Conservation (phyloP, 2,888 invertebrate species). For the Caenorhabditis zanzibari region DNA sequence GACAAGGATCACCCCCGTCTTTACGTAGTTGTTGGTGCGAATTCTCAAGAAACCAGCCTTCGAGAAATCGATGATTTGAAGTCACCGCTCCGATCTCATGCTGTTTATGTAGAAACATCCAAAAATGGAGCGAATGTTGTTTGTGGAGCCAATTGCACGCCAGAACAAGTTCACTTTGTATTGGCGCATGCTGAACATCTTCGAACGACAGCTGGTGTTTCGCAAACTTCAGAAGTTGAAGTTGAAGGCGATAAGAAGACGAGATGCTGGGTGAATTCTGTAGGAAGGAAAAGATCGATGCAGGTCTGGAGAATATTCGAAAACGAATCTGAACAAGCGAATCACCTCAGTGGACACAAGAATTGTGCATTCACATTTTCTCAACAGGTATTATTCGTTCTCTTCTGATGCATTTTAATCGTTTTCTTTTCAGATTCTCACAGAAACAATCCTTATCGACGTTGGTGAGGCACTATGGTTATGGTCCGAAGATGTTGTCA, state of each 20-base stretch:
- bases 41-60: slow-evolving; percentile 58
- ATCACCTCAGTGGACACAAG: slow-evolving; percentile 59
- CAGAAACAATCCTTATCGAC: slow-evolving; percentile 75
- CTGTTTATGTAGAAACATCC: slow-evolving; percentile 64
- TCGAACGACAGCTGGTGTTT: slow-evolving; percentile 3
- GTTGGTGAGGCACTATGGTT: slow-evolving; percentile 77
- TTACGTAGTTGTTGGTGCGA: slow-evolving; percentile 67
- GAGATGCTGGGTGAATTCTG: slow-evolving; percentile 61
- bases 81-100: slow-evolving; percentile 63
- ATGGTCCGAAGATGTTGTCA: slow-evolving; percentile 74
- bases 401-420: background rate
- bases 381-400: slow-evolving; percentile 53
- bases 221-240: slow-evolving; percentile 39
- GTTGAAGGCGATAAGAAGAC: slow-evolving; percentile 71
- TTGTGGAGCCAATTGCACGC: slow-evolving; percentile 51
- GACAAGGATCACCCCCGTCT: background rate
- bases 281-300: slow-evolving; percentile 56
- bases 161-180: slow-evolving; percentile 51
- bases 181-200: slow-evolving; percentile 48
- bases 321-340: slow-evolving; percentile 69
- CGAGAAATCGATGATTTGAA: slow-evolving; percentile 58
- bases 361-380: slow-evolving; percentile 71
- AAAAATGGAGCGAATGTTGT: slow-evolving; percentile 13
- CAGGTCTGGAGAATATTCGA: slow-evolving; percentile 75
- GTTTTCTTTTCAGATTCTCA: slow-evolving; percentile 55